Conservation (phyloP, 2,888 invertebrate species). For the Sepioteuthis lessoniana region DNA sequence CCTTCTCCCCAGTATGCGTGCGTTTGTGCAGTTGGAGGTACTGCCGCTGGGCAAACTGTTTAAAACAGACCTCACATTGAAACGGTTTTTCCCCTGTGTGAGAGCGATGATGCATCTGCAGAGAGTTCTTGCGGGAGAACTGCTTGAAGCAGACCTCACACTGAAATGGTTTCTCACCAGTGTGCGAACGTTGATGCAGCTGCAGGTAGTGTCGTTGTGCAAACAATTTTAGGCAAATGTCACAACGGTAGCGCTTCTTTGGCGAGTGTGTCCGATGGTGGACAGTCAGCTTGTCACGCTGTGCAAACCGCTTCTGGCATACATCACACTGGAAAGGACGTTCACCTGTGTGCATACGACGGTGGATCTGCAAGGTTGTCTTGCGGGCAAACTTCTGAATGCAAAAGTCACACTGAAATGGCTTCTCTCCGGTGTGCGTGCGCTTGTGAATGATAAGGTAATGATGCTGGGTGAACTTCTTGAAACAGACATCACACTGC, state of each 20-base stretch:
- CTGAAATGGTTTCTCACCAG: slow-evolving; percentile 34
- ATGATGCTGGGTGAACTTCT: slow-evolving; percentile 36
- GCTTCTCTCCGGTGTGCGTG: slow-evolving; percentile 38
- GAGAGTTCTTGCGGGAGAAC: slow-evolving; percentile 37
- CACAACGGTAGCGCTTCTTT: slow-evolving; percentile 11
- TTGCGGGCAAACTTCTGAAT: slow-evolving; percentile 42
- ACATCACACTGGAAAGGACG: neutral
- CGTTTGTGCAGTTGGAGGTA: slow-evolving; percentile 42
- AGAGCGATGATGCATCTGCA: slow-evolving; percentile 24
- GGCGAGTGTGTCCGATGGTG: slow-evolving; percentile 16
- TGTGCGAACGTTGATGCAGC: slow-evolving; percentile 36
- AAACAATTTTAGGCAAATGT: slow-evolving; percentile 1
- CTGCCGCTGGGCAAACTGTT: slow-evolving; percentile 35
- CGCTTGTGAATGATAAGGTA: slow-evolving; percentile 39
- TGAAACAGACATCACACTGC: slow-evolving; percentile 36
- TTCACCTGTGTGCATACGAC: slow-evolving; percentile 24
- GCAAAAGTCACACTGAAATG: slow-evolving; percentile 37
- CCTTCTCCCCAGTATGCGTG: slow-evolving; percentile 17
- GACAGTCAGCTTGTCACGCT: slow-evolving; percentile 23
- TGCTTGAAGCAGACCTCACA: slow-evolving; percentile 41
- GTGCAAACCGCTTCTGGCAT: slow-evolving; percentile 36
- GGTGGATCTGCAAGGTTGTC: slow-evolving; percentile 36
- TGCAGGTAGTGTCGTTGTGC: slow-evolving; percentile 5
- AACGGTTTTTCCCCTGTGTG: slow-evolving; percentile 11
- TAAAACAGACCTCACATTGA: slow-evolving; percentile 36